Evolutionary conservation across 2,113 vertebrate species (phyloP).

Genomic region (Merops nubicus): DNA sequence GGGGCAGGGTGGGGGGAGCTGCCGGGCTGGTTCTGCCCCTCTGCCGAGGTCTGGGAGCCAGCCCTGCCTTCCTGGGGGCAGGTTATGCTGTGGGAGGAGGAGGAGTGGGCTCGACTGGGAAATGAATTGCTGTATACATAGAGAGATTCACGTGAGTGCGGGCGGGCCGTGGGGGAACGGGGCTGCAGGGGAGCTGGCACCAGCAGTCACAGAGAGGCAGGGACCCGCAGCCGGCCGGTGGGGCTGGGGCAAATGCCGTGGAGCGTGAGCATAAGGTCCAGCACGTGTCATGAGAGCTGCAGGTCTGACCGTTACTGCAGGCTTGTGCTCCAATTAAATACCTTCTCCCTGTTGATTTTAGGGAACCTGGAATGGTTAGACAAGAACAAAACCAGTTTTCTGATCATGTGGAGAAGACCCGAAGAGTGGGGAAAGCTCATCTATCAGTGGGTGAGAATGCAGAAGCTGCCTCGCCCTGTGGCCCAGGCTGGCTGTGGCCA

Average conservation of each 20-base stretch:
- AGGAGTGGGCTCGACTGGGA: rapidly evolving
- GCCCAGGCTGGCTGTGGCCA: background rate
- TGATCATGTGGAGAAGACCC: slow-evolving; percentile 97
- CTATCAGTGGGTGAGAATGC: slow-evolving; percentile 92
- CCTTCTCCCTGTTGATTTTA: slow-evolving; percentile 44
- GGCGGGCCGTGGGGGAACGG: too few species aligned
- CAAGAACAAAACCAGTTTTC: slow-evolving; percentile 95
- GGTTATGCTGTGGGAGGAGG: rapidly evolving
- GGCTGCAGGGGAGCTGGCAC: rapidly evolving
- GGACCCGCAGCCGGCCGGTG: rapidly evolving
- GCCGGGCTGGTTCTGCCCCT: rapidly evolving
- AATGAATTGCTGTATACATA: rapidly evolving
- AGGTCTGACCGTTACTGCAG: rapidly evolving
- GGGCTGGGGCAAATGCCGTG: too few species aligned
- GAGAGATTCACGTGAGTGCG: rapidly evolving
- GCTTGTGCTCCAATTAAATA: background rate
- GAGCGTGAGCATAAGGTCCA: rapidly evolving
- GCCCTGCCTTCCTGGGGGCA: too few species aligned
- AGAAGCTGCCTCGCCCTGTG: background rate
- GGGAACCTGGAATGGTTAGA: slow-evolving; percentile 97
- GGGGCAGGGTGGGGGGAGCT: background rate
- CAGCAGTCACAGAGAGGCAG: rapidly evolving
- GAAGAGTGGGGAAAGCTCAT: slow-evolving; percentile 98
- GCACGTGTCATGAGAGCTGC: rapidly evolving
- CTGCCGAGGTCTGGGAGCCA: rapidly evolving